Conservation (phyloP, 2,888 invertebrate genomes). For the Oscheius onirici region DNA sequence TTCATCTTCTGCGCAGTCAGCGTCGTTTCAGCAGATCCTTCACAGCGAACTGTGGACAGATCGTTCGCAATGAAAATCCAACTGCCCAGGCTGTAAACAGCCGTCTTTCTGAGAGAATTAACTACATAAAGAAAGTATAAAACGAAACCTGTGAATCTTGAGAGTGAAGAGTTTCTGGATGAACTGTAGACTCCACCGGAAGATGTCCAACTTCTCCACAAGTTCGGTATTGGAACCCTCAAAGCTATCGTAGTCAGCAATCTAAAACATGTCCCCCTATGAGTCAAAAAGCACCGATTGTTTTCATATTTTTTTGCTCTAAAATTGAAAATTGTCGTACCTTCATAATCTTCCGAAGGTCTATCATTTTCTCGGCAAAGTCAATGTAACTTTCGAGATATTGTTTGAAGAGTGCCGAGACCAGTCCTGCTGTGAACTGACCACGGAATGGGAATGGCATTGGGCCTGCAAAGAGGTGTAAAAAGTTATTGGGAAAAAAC, state of each 20-base stretch:
- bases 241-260: constrained; percentile 6
- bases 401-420: constrained; percentile 11
- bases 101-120: neutral
- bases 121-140: neutral
- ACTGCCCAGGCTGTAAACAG: constrained; percentile 1
- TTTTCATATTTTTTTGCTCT: neutral
- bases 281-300: too few species aligned
- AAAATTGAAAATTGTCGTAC: neutral
- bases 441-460: constrained; percentile 15
- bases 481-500: neutral
- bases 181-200: neutral
- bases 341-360: neutral
- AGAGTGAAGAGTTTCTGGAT: neutral
- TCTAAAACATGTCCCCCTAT: neutral
- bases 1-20: constrained; percentile 9
- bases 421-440: constrained; percentile 21
- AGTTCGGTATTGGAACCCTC: neutral
- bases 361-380: neutral
- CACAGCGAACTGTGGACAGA: neutral
- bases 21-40: neutral
- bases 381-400: neutral
- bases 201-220: neutral
- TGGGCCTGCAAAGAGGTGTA: neutral
- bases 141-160: constrained; percentile 7
- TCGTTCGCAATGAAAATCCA: constrained; percentile 25